Conservation (phyloP, 2,113 vertebrate species). For the Otis tarda region DNA sequence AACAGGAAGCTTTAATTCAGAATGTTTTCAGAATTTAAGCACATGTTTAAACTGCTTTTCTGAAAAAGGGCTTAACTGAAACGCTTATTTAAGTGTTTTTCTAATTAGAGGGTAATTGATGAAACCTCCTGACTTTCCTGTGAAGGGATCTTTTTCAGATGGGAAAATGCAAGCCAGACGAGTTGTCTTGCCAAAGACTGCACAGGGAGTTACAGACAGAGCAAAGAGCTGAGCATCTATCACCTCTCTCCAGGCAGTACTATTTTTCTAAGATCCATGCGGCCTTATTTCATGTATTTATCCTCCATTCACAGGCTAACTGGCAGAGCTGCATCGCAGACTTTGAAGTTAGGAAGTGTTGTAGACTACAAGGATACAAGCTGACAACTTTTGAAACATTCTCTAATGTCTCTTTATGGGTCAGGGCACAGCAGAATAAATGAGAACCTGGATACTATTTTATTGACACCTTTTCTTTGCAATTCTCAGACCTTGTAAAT, state of each 20-base stretch:
- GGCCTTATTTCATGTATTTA: not conserved
- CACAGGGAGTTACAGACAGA: not conserved
- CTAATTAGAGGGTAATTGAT: not conserved
- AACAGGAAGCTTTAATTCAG: not conserved
- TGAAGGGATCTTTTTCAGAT: not conserved
- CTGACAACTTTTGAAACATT: conserved; percentile 49
- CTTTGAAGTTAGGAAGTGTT: conserved; percentile 46
- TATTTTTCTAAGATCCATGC: not conserved
- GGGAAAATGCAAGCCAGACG: not conserved
- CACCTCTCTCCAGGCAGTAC: not conserved
- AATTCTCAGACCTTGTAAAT: conserved; percentile 41
- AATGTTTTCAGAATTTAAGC: not conserved
- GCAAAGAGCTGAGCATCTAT: not conserved
- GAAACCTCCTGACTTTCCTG: not conserved
- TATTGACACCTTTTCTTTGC: conserved; percentile 32
- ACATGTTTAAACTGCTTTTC: not conserved
- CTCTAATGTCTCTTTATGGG: conserved; percentile 5
- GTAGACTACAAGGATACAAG: conserved; percentile 28
- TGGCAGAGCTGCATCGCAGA: not conserved
- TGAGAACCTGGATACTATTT: not conserved
- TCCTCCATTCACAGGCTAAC: not conserved
- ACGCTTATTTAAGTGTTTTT: not conserved
- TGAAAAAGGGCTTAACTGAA: not conserved
- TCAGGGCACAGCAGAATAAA: conserved; percentile 38
- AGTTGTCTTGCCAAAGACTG: not conserved